Evolutionary conservation across 1,140 invertebrate genomes (phyloP).

Genomic region (Colletes latitarsis): DNA sequence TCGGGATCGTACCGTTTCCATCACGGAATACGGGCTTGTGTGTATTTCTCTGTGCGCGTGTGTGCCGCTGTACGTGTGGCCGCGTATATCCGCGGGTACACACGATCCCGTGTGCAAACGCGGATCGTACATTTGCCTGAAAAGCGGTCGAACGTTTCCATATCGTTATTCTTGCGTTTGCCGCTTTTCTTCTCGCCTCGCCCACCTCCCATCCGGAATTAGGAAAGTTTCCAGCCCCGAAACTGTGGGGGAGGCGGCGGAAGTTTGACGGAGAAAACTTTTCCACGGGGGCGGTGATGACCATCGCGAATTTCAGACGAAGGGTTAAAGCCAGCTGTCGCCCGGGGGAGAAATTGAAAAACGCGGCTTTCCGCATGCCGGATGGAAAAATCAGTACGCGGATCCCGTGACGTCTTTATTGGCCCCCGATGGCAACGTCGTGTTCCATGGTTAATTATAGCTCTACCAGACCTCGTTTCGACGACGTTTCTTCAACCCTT

Average conservation of each 20-base stretch:
- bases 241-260: slow-evolving; percentile 26
- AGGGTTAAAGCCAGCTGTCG: slow-evolving; percentile 53
- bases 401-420: slow-evolving; percentile 22
- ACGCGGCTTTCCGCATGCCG: not conserved
- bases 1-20: slow-evolving; percentile 26
- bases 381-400: slow-evolving; percentile 8
- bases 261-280: slow-evolving; percentile 53
- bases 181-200: not conserved
- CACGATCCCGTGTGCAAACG: not conserved
- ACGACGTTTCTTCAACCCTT: no score
- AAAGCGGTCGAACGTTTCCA: slow-evolving; percentile 29
- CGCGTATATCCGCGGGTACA: not conserved
- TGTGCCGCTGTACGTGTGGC: no score
- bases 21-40: not conserved
- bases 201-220: slow-evolving; percentile 34
- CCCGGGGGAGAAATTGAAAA: slow-evolving; percentile 48
- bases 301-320: slow-evolving; percentile 47
- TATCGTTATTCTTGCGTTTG: slow-evolving; percentile 47
- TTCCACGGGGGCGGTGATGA: slow-evolving; percentile 47
- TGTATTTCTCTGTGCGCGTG: not conserved
- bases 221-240: slow-evolving; percentile 53
- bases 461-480: no score
- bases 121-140: not conserved
- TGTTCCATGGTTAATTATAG: not conserved
- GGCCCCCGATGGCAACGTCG: not conserved